phyloP scores from a whole-genome alignment of 2,113 vertebrate species.

The Dromaius novaehollandiae region DNA sequence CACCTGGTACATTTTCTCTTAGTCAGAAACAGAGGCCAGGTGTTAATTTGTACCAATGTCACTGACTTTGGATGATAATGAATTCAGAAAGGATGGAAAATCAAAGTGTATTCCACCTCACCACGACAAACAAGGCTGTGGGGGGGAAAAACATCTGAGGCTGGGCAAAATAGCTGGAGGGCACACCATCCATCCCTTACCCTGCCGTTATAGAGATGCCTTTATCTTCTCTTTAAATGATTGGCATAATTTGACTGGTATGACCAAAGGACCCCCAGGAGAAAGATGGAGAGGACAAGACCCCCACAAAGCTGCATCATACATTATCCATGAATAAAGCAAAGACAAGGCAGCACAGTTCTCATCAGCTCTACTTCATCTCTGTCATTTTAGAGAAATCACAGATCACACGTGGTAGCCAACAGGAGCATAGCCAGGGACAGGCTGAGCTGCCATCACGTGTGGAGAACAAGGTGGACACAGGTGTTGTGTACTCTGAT shows the following conservation, averaged over 20 bases:
- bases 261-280: background rate
- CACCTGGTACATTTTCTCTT: conserved; percentile 54
- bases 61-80: conserved; percentile 27
- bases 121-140: background rate
- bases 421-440: background rate
- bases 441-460: background rate
- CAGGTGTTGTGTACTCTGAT: background rate
- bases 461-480: background rate
- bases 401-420: background rate
- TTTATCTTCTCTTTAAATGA: conserved; percentile 26
- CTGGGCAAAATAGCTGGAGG: conserved; percentile 14
- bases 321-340: background rate
- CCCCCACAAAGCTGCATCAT: background rate
- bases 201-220: background rate
- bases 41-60: conserved; percentile 42
- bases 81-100: conserved; percentile 26
- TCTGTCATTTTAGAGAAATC: background rate
- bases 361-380: background rate
- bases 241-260: background rate
- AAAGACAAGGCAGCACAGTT: background rate
- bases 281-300: background rate
- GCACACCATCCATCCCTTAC: background rate
- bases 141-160: background rate
- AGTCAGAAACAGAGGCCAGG: background rate
- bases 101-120: background rate